These are phyloP conservation scores for Mimachlamys varia DNA, from an alignment of 2,888 invertebrate genomes.

Conservation along the genomic window DNA sequence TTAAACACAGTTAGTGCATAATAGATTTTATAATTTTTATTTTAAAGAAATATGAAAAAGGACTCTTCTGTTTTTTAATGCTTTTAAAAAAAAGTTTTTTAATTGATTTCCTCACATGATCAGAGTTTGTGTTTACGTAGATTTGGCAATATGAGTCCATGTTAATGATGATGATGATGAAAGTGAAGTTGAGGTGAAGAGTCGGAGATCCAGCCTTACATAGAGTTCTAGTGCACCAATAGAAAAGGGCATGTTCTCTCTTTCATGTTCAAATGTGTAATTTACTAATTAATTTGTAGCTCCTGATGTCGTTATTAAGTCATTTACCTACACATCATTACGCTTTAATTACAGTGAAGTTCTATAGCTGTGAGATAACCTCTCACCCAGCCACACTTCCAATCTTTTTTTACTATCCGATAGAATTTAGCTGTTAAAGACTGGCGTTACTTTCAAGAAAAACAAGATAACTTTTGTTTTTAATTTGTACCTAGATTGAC, in stretches of 20 bases:
- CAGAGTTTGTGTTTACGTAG: neutral
- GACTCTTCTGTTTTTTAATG: no score
- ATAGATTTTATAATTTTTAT: no score
- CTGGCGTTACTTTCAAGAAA: neutral
- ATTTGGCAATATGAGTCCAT: neutral
- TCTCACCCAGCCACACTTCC: neutral
- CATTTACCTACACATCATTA: neutral
- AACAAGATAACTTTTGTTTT: neutral
- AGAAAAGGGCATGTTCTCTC: neutral
- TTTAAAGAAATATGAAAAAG: no score
- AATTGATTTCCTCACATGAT: no score
- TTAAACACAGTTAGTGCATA: neutral
- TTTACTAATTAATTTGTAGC: constrained; percentile 22
- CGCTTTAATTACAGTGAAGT: neutral
- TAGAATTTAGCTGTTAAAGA: neutral
- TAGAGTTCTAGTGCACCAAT: neutral
- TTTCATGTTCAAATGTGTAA: neutral
- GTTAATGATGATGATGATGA: neutral
- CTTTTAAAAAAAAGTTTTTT: no score
- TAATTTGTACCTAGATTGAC: neutral
- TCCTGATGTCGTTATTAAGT: neutral
- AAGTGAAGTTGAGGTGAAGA: neutral
- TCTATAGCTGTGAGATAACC: neutral
- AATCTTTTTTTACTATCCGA: neutral
- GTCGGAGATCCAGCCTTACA: neutral